Base-by-base conservation (phyloP, 1,140 invertebrate genomes). In the Ylistrum balloti region DNA sequence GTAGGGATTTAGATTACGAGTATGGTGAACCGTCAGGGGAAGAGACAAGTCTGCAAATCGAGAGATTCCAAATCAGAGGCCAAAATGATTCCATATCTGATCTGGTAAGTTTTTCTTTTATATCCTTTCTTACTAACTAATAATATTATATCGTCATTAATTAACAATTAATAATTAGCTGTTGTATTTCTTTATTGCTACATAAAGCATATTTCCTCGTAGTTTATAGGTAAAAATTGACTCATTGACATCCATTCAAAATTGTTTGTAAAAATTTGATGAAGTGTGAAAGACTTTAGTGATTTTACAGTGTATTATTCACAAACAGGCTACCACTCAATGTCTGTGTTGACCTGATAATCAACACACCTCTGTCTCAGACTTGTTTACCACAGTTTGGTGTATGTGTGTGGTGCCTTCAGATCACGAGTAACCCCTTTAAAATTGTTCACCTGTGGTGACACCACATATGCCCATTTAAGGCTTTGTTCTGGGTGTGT, bases 1-100 rank as follows among this genome's bases (percentile, higher is more conserved):
- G 90, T 0, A 88, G 91, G 41, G 95, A 94, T n/a, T 34, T 95
- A 5, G 93, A 94, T n/a, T 95, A 94, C 89, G 87, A 91, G 0
- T 94, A 93, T 87, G 92, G 89, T 35, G 92, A 92, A 15, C 85
- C 91, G 20, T 85, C 91, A 17, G 93, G 93, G 0, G 93, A 94
- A 33, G 89, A 90, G 15, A 93, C 93, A 2, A 92, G 91, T 15
- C 33, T 95, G 22, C 94, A 94, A 33, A 91, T 95, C 11, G 95
- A 95, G n/a, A 90, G 91, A 56, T 94, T 91, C 88, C 90, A 91
- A 38, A 93, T 95, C 28, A 91, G 35, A 32, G 88, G 48, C 34
- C 34, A 45, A 15, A 86, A 91, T 74, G 93, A 93, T 86, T 88
- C 90, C 3, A 92, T 93, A 22, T 91, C 93, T 32, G 93, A 93